Conservation (phyloP, 2,113 vertebrate species). For the Theristicus caerulescens region DNA sequence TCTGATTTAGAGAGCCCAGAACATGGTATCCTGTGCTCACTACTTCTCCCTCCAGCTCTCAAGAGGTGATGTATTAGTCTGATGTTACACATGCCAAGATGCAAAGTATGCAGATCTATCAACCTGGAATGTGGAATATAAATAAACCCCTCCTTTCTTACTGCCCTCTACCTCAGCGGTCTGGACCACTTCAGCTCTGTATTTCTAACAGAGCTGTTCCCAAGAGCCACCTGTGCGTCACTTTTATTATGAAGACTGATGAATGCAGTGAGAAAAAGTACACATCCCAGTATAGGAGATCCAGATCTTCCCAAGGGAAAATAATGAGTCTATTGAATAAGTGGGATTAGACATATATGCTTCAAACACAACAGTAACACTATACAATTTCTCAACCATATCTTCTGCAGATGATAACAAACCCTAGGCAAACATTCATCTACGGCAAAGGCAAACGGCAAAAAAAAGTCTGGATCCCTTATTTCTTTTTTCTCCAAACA, state of each 20-base stretch:
- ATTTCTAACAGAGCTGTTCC: neutral
- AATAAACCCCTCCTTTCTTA: neutral
- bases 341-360: neutral
- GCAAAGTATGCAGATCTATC: neutral
- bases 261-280: neutral
- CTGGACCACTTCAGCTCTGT: neutral
- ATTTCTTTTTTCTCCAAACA: neutral
- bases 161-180: neutral
- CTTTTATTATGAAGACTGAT: neutral
- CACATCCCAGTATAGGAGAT: neutral
- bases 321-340: neutral
- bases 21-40: fast-evolving
- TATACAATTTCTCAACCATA: neutral
- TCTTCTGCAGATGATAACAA: neutral
- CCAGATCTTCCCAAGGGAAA: neutral
- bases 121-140: neutral
- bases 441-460: neutral
- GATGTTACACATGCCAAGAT: neutral
- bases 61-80: neutral
- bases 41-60: neutral
- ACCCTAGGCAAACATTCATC: neutral
- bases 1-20: neutral
- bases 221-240: neutral
- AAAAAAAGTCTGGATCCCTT: neutral
- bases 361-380: neutral